These are phyloP conservation scores for Lacanobia wlatinum DNA, from an alignment of 2,888 invertebrate genomes.

Conservation along the genomic window DNA sequence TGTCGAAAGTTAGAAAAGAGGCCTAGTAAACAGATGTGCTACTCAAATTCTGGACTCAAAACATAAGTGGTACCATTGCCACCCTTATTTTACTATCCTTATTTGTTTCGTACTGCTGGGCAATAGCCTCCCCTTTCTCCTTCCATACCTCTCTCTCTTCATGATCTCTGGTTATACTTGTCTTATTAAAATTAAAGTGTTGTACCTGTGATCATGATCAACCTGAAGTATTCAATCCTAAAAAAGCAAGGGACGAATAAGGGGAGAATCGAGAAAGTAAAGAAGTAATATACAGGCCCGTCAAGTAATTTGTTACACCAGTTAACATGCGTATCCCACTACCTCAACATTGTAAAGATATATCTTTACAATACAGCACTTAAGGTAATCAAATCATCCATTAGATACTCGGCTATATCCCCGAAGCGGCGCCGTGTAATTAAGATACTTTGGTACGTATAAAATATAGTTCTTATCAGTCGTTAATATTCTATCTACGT, in stretches of 20 bases:
- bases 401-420: slow-evolving; percentile 42
- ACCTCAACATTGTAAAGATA: slow-evolving; percentile 26
- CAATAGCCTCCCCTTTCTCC: too few relatives aligned
- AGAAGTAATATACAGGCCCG: not conserved
- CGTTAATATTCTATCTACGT: slow-evolving; percentile 56
- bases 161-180: too few relatives aligned
- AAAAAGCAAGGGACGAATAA: not conserved
- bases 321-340: slow-evolving; percentile 19
- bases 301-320: slow-evolving; percentile 13
- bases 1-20: too few relatives aligned
- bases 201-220: not conserved
- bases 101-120: too few relatives aligned
- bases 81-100: too few relatives aligned
- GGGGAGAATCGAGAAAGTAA: not conserved
- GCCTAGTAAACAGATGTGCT: too few relatives aligned
- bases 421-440: slow-evolving; percentile 32
- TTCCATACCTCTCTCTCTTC: too few relatives aligned
- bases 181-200: too few relatives aligned
- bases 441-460: slow-evolving; percentile 48
- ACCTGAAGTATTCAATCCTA: not conserved
- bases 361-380: slow-evolving; percentile 37
- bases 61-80: too few relatives aligned
- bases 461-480: slow-evolving; percentile 55
- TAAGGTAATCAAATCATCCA: slow-evolving; percentile 51
- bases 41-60: too few relatives aligned